Percentiles rank a stretch among this genome's conserved stretches.
phyloP scores from a whole-genome alignment of 1,140 invertebrate species.

The Drosophila ogumai region DNA sequence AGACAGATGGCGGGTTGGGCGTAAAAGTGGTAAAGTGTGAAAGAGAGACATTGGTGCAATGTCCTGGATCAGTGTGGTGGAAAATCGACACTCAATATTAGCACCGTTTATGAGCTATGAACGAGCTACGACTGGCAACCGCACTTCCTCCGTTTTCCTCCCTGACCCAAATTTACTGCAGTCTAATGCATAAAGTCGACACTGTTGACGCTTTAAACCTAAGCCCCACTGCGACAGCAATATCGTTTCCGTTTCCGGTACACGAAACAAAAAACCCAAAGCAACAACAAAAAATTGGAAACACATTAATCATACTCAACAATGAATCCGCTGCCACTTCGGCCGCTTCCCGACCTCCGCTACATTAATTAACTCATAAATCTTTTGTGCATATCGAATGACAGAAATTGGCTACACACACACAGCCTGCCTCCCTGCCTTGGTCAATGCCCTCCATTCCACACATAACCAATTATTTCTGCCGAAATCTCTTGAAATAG shows the following conservation, averaged over 20 bases:
- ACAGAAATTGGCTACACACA: slow-evolving; percentile 63
- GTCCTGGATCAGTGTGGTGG: slow-evolving; percentile 60
- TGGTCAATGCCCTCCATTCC: slow-evolving; percentile 10
- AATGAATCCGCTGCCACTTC: slow-evolving; percentile 33
- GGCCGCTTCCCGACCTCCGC: slow-evolving; percentile 27
- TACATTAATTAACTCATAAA: slow-evolving; percentile 81
- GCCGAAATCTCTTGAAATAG: slow-evolving; percentile 53
- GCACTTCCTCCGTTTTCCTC: slow-evolving; percentile 5
- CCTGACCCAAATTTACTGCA: slow-evolving; percentile 27
- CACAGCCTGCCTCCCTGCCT: background rate
- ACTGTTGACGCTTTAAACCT: slow-evolving; percentile 51
- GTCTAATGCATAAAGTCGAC: slow-evolving; percentile 8
- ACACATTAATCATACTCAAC: slow-evolving; percentile 74
- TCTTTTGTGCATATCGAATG: slow-evolving; percentile 77
- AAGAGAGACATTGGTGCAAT: slow-evolving; percentile 61
- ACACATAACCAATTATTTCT: slow-evolving; percentile 69
- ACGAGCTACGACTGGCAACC: slow-evolving; percentile 61
- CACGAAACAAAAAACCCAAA: slow-evolving; percentile 20
- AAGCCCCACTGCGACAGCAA: slow-evolving; percentile 16
- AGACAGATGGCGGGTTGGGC: slow-evolving; percentile 1
- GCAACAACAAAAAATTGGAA: slow-evolving; percentile 16
- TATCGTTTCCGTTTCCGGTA: slow-evolving; percentile 33
- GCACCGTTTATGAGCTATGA: slow-evolving; percentile 78
- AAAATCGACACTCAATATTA: slow-evolving; percentile 82
- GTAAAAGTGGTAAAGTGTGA: slow-evolving; percentile 10